Conservation (phyloP, 2,113 vertebrate genomes). For the Aspidoscelis tigris region DNA sequence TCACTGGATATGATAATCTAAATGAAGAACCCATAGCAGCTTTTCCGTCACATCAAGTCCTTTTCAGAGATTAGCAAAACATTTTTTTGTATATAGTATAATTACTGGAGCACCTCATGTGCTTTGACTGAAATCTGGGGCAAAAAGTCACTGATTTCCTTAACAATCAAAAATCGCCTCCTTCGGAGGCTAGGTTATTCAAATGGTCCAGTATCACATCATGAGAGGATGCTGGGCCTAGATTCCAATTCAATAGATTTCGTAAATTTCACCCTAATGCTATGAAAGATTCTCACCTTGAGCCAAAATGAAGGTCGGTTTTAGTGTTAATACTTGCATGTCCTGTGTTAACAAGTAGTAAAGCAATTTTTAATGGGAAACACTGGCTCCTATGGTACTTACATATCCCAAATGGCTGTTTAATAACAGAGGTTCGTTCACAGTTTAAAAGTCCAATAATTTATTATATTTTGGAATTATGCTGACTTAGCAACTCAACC, state of each 20-base stretch:
- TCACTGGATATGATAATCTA: not conserved
- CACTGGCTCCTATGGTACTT: not conserved
- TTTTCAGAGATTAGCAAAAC: not conserved
- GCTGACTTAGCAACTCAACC: not conserved
- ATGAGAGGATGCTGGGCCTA: fast-evolving
- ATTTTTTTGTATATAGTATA: not conserved
- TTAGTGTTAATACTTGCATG: not conserved
- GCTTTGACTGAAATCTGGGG: not conserved
- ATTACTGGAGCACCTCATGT: not conserved
- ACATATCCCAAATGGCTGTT: not conserved
- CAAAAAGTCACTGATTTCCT: not conserved
- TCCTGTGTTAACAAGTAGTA: not conserved
- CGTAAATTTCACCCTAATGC: not conserved
- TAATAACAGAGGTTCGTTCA: not conserved
- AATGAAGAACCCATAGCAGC: not conserved
- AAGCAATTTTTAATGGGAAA: not conserved
- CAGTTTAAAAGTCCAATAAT: too few species aligned
- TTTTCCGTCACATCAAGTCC: not conserved
- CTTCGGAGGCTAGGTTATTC: not conserved
- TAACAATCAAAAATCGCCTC: not conserved
- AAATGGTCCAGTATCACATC: not conserved
- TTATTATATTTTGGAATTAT: too few species aligned
- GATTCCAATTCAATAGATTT: not conserved
- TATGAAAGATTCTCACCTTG: not conserved
- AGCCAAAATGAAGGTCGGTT: not conserved